phyloP scores from a whole-genome alignment of 2,888 invertebrate genomes.

The Portevinia maculata region DNA sequence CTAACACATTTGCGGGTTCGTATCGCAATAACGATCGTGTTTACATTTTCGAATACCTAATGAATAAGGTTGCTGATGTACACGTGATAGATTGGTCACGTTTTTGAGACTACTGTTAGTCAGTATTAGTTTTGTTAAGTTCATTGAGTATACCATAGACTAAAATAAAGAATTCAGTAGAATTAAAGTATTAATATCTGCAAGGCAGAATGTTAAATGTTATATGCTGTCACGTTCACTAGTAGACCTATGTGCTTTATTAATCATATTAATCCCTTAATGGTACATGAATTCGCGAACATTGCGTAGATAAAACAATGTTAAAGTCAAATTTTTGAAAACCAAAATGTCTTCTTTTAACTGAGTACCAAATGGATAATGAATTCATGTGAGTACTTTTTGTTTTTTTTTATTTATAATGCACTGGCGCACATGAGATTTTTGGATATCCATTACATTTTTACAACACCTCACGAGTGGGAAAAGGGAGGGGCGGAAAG shows the following conservation, averaged over 20 bases:
- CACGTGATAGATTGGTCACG: conserved; percentile 50
- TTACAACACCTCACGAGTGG: too few species aligned
- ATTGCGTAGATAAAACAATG: too few species aligned
- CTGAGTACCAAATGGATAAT: too few species aligned
- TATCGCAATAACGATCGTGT: conserved; percentile 15
- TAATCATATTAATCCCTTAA: too few species aligned
- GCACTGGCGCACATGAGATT: too few species aligned
- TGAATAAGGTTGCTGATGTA: conserved; percentile 13
- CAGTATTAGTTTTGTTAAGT: neutral
- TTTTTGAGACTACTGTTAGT: conserved; percentile 34
- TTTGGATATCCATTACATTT: too few species aligned
- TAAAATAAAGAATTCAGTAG: neutral
- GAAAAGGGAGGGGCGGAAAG: too few species aligned
- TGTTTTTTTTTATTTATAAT: too few species aligned
- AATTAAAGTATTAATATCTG: neutral
- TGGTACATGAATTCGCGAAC: too few species aligned
- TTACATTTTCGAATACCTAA: conserved; percentile 22
- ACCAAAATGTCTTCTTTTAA: too few species aligned
- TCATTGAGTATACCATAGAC: neutral
- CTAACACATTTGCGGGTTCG: neutral
- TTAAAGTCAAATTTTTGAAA: too few species aligned
- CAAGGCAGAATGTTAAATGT: neutral
- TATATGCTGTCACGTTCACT: neutral
- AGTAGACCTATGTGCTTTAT: neutral
- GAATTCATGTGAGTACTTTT: too few species aligned